Conservation (phyloP, 2,113 vertebrate genomes). For the Scomber japonicus region DNA sequence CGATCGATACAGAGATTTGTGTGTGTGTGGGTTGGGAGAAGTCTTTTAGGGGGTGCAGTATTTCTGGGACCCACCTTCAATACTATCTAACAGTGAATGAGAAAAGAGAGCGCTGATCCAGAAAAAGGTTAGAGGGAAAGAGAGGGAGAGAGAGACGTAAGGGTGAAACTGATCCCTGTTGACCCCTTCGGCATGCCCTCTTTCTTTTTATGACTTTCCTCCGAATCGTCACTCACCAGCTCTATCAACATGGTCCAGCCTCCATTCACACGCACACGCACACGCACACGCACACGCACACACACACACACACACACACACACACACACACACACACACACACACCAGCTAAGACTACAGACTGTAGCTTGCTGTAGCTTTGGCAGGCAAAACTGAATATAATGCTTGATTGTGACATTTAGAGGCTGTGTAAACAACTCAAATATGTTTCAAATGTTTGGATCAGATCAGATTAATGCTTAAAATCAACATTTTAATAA, state of each 20-base stretch:
- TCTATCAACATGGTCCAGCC: constrained; percentile 72
- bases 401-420: constrained; percentile 31
- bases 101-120: constrained; percentile 56
- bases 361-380: neutral
- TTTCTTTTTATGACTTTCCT: constrained; percentile 85
- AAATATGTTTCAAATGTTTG: constrained; percentile 12
- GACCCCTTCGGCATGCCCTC: constrained; percentile 80
- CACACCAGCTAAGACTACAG: constrained; percentile 4
- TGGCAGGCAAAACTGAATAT: constrained; percentile 5
- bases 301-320: constrained; percentile 17
- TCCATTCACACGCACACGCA: constrained; percentile 55
- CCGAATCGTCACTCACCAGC: constrained; percentile 81
- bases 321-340: neutral
- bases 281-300: constrained; percentile 20
- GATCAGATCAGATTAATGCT: neutral
- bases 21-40: constrained; percentile 9
- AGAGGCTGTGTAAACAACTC: constrained; percentile 1
- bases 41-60: constrained; percentile 37
- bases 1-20: constrained; percentile 45
- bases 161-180: constrained; percentile 82
- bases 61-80: constrained; percentile 40
- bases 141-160: constrained; percentile 66
- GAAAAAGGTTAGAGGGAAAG: constrained; percentile 55
- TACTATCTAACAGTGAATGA: constrained; percentile 36
- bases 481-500: constrained; percentile 1